These are phyloP conservation scores for Erythrolamprus reginae DNA, from an alignment of 2,113 vertebrate genomes.

Conservation along the genomic window DNA sequence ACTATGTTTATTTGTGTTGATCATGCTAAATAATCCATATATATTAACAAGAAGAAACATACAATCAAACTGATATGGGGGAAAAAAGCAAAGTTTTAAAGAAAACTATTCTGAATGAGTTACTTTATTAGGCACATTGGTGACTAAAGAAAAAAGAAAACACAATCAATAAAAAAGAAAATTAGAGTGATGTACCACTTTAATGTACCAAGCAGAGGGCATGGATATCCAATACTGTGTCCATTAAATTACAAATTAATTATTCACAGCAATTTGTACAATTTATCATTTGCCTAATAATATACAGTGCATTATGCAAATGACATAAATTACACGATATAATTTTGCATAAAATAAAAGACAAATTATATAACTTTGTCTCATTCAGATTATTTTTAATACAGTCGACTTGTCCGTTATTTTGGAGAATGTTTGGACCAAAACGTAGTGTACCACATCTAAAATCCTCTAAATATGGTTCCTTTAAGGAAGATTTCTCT, in stretches of 20 bases:
- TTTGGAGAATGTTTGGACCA: neutral
- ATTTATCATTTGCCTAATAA: too few relatives aligned
- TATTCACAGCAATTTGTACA: neutral
- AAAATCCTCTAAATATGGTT: neutral
- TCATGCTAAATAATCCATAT: neutral
- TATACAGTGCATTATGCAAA: too few relatives aligned
- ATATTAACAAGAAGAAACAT: neutral
- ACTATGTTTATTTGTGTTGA: neutral
- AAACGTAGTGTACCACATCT: neutral
- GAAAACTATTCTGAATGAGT: constrained; percentile 18
- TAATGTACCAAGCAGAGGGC: neutral
- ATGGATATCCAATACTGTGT: neutral
- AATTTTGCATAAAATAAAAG: neutral
- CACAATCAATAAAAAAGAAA: neutral
- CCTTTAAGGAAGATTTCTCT: neutral
- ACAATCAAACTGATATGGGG: neutral
- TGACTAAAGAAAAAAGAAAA: constrained; percentile 30
- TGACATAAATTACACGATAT: neutral
- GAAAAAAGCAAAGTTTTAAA: neutral
- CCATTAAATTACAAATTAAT: neutral
- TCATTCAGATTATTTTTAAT: neutral
- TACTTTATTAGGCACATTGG: neutral
- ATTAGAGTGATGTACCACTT: neutral
- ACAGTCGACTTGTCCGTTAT: neutral
- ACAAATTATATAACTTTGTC: neutral